Evolutionary conservation across 92 coral and sea anemone genomes (phyloP), one percentile per base, ranked within the genome.

Genomic region (Pocillopora meandrina): DNA sequence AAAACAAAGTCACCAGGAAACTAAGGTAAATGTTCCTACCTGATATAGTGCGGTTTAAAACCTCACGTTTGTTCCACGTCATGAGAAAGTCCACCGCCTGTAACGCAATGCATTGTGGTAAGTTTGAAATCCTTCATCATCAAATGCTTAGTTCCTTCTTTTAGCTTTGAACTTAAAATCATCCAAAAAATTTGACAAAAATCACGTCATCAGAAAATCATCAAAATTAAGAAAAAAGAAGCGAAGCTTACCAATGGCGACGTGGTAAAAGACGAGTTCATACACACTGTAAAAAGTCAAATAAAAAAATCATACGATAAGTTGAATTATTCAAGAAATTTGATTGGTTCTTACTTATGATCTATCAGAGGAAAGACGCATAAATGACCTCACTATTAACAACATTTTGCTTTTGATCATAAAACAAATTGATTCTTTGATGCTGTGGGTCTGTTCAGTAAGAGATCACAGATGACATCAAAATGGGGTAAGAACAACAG

Each of bases 21-120:
- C 52, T 1, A n/a, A 12, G 12, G 55, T 12, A 26, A 14, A 60
- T 18, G 17, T 65, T 18, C 68, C 15, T 36, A 87, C 90, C 81
- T 64, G 90, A 74, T 57, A 87, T 81, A 7, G 87, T 87, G 66
- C 82, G 56, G 80, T 87, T 82, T 56, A 87, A 72, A 73, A 82
- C n/a, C 2, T 56, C 82, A 52, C 67, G 26, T 42, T 77, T 77
- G 78, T 87, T 82, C 87, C 87, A 82, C 17, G 76, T 81, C 81
- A 87, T 4, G 19, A 83, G 71, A 72, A 87, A 74, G 9, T 87
- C 87, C 67, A 49, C 65, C 12, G 61, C 85, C 89, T 86, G 21
- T 17, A 65, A 19, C 4, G 16, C 19, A 31, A 65, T 12, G 2
- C 36, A 56, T 10, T 11, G 56, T 16, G 2, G 12, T 42, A 56